A percentile compares a stretch with the other conserved stretches of the same genome.
Evolutionary conservation across 2,113 vertebrate species (phyloP).

Genomic region (Diphyllodes magnificus): DNA sequence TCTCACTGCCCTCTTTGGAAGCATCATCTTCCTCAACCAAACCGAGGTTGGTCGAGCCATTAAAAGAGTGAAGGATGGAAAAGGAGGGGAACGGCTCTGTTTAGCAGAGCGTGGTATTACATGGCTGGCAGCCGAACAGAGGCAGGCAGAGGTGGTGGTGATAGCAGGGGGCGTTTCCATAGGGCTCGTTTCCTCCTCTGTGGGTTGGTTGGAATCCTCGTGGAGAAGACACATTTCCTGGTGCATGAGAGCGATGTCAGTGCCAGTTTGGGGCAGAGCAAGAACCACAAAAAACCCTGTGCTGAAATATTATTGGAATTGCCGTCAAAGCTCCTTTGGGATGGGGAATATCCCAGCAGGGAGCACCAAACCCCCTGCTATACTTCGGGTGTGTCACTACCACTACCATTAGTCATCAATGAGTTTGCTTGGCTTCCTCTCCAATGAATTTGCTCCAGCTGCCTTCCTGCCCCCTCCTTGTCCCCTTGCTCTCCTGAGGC

Average conservation of each 20-base stretch:
- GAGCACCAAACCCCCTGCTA: not conserved
- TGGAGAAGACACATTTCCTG: not conserved
- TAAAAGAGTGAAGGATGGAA: not conserved
- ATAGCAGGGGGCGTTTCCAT: fast-evolving
- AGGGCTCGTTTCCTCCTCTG: fast-evolving
- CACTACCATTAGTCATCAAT: fast-evolving
- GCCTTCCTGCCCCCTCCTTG: not conserved
- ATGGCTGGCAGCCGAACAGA: not conserved
- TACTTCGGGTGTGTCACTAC: not conserved
- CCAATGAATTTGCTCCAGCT: not conserved
- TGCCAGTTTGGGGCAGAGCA: not conserved
- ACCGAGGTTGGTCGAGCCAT: fast-evolving
- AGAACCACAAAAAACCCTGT: not conserved
- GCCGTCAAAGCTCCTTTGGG: not conserved
- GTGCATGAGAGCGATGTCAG: fast-evolving
- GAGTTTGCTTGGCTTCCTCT: not conserved
- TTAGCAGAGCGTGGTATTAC: fast-evolving
- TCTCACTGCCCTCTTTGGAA: not conserved
- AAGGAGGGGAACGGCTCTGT: not conserved
- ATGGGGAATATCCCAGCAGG: not conserved
- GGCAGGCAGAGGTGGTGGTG: not conserved
- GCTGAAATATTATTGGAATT: not conserved
- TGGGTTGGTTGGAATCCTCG: not conserved
- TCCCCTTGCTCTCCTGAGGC: not conserved
- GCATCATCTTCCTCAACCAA: not conserved